Percentiles rank a stretch among this genome's conserved stretches.
Conservation (phyloP, 2,888 invertebrate species). For the Tipula lateralis region DNA sequence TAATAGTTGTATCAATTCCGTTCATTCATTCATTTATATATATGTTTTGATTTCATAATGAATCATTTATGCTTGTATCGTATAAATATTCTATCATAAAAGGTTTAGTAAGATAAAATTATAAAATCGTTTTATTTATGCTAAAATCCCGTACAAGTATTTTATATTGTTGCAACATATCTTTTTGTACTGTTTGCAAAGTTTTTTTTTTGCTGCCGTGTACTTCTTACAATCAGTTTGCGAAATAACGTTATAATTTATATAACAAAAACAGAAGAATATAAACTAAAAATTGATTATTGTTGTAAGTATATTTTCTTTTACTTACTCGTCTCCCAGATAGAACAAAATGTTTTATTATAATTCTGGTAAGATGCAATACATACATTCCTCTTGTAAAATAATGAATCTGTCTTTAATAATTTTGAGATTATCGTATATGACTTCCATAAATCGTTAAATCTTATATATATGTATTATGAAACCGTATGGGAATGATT, state of each 20-base stretch:
- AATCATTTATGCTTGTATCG: not conserved
- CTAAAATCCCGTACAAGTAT: not conserved
- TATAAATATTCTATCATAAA: not conserved
- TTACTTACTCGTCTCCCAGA: not conserved
- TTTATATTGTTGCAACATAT: not conserved
- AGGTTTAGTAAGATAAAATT: not conserved
- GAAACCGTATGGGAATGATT: not conserved
- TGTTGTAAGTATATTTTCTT: not conserved
- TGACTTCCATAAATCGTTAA: not conserved
- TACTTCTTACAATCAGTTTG: not conserved
- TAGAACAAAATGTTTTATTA: not conserved
- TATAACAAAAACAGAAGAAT: not conserved
- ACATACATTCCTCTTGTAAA: not conserved
- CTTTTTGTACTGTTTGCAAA: not conserved
- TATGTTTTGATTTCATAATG: not conserved
- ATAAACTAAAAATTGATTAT: not conserved
- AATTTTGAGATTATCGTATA: not conserved
- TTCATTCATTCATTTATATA: not conserved
- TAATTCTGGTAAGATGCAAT: not conserved
- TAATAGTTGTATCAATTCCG: too few species aligned
- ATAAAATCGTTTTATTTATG: not conserved
- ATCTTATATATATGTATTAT: not conserved
- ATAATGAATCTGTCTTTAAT: not conserved
- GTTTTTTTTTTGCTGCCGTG: constrained; percentile 2
- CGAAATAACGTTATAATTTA: constrained; percentile 19